Evolutionary conservation across 2,113 vertebrate species (phyloP), one percentile per base, ranked within the genome.

Genomic region (Ciconia maguari): DNA sequence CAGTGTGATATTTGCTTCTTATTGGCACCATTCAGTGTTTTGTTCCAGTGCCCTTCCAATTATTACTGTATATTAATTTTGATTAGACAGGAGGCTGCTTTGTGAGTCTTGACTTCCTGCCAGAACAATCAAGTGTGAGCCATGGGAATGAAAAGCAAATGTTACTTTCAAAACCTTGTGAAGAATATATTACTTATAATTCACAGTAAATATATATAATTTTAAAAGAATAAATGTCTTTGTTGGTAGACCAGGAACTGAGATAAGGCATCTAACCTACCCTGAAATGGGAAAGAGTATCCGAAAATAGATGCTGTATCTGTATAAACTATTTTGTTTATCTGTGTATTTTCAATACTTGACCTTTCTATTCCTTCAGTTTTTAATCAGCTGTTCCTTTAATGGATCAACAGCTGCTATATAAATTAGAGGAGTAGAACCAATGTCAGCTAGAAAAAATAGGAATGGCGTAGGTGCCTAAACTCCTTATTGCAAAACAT

Each of bases 41-140:
- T 95, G 78, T 98, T 96, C 66, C 88, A 95, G 55, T 61, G 44
- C 83, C 95, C 94, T 91, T 98, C 95, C 96, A 97, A 95, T 98
- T 98, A 97, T 97, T 97, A 95, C 94, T 97, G 93, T 96, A 95
- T 97, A 97, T 98, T 98, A 97, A 98, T 98, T 98, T 97, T 97
- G 96, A 97, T 98, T 97, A 98, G 97, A 95, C 97, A 98, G 96
- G 97, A 97, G 96, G 96, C 89, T 95, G 95, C 89, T 97, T 97
- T 98, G 96, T 97, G 89, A 96, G 87, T 95, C 84, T 98, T 98
- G 97, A 98, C 93, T 98, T 96, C 87, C 94, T 97, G 97, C 98
- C 97, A 98, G 96, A 88, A 95, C 87, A 97, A 97, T 98, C 96
- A 96, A 97, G 96, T 95, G 79, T 72, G 93, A 97, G 93, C 95